Evolutionary conservation across 1,140 invertebrate genomes (phyloP).

Genomic region (Orchesella cincta): DNA sequence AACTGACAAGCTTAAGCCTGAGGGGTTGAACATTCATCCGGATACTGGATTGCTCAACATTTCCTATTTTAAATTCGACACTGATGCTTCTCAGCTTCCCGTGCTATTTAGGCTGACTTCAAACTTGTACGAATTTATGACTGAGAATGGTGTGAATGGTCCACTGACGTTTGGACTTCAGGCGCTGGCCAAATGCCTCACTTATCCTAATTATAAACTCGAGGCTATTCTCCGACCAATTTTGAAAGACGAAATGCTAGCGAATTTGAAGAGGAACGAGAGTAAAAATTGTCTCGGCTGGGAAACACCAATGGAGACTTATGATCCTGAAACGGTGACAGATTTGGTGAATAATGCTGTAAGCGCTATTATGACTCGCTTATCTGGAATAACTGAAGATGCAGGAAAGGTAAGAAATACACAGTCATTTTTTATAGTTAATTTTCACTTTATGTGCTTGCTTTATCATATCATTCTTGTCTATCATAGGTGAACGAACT

Average conservation of each 20-base stretch:
- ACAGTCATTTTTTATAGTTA: conserved; percentile 38
- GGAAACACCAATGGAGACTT: conserved; percentile 61
- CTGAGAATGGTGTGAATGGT: conserved; percentile 81
- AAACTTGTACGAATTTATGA: conserved; percentile 90
- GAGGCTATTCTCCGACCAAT: conserved; percentile 86
- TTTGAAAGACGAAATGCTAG: conserved; percentile 88
- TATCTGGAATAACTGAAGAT: conserved; percentile 84
- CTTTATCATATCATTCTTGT: conserved; percentile 32
- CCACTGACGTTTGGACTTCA: conserved; percentile 90
- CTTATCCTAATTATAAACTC: conserved; percentile 91
- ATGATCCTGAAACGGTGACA: conserved; percentile 82
- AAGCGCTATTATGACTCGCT: conserved; percentile 75
- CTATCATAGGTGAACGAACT: conserved; percentile 71
- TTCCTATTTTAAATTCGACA: conserved; percentile 95
- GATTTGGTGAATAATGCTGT: conserved; percentile 88
- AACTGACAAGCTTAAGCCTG: conserved; percentile 91
- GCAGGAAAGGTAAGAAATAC: conserved; percentile 88
- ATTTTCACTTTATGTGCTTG: background rate
- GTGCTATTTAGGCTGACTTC: conserved; percentile 95
- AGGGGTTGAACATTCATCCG: conserved; percentile 98
- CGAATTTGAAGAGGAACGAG: conserved; percentile 79
- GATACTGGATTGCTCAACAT: conserved; percentile 93
- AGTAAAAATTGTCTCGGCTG: conserved; percentile 36
- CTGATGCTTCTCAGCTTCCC: conserved; percentile 88
- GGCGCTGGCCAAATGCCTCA: conserved; percentile 86